Percentiles rank a stretch among this genome's conserved stretches.
Evolutionary conservation across 92 coral and sea anemone species (phyloP).

Genomic region (Palythoa caribaeorum): DNA sequence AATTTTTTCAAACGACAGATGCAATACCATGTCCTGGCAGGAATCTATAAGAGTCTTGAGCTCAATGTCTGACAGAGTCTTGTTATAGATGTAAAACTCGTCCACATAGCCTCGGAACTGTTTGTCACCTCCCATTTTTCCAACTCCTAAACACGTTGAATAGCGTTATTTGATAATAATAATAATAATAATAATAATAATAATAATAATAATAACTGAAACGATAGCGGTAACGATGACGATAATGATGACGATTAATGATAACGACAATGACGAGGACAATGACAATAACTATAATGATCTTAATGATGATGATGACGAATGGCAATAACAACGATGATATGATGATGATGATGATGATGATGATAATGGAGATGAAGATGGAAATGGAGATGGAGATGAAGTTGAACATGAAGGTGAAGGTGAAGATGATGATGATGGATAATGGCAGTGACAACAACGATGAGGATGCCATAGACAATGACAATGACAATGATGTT

Average conservation of each 20-base stretch:
- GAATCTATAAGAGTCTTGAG: conserved; percentile 70
- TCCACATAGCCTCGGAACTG: conserved; percentile 86
- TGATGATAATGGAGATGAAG: neutral
- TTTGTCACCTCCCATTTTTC: conserved; percentile 69
- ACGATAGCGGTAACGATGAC: neutral
- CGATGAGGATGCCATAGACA: neutral
- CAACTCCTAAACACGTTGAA: conserved; percentile 70
- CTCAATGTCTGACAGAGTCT: conserved; percentile 78
- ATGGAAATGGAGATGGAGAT: neutral
- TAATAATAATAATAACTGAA: neutral
- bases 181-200: neutral
- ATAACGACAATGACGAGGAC: neutral
- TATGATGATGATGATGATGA: neutral
- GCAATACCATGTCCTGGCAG: conserved; percentile 88
- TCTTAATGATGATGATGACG: no score
- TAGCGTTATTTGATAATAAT: neutral
- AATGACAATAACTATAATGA: neutral
- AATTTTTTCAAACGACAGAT: conserved; percentile 87
- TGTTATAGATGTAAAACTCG: conserved; percentile 95
- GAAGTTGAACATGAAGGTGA: neutral
- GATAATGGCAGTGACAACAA: no score
- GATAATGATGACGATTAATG: neutral
- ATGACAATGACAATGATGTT: neutral
- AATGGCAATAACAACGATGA: no score
- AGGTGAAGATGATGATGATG: neutral